A percentile compares a stretch with the other conserved stretches of the same genome.
phyloP scores from a whole-genome alignment of 2,888 invertebrate species.

The Torymus auratus region DNA sequence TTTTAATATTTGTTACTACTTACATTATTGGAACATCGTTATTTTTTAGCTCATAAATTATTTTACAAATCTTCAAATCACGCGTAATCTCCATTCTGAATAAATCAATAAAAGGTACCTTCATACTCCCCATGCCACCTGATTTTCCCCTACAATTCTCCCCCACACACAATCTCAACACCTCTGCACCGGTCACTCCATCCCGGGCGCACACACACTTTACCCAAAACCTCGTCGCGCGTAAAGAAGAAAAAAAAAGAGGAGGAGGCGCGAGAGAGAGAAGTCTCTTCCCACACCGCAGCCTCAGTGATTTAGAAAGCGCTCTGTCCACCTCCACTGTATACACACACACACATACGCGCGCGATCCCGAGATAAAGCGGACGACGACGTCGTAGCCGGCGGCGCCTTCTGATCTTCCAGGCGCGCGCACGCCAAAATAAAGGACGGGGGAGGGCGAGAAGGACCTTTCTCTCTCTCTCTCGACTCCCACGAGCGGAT shows the following conservation, averaged over 20 bases:
- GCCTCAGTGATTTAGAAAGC: slow-evolving; percentile 51
- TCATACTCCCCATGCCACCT: no score
- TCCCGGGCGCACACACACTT: no score
- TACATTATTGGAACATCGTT: no score
- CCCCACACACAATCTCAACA: no score
- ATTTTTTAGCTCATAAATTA: no score
- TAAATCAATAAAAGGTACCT: no score
- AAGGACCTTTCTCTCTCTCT: not conserved
- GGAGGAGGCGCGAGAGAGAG: not conserved
- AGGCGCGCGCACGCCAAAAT: slow-evolving; percentile 62
- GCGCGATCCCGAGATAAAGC: slow-evolving; percentile 44
- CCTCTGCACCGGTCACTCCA: no score
- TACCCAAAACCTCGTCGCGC: no score
- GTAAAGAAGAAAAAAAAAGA: slow-evolving; percentile 13
- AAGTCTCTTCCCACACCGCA: not conserved
- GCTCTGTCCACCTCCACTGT: slow-evolving; percentile 43
- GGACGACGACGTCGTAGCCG: not conserved
- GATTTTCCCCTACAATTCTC: no score
- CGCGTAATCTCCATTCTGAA: no score
- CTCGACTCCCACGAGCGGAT: slow-evolving; percentile 64
- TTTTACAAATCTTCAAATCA: no score
- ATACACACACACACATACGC: not conserved
- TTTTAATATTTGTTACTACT: no score
- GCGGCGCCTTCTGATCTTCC: slow-evolving; percentile 50
- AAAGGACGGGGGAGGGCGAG: slow-evolving; percentile 63